Conservation (phyloP, 2,888 invertebrate genomes). For the Thalpophila matura region DNA sequence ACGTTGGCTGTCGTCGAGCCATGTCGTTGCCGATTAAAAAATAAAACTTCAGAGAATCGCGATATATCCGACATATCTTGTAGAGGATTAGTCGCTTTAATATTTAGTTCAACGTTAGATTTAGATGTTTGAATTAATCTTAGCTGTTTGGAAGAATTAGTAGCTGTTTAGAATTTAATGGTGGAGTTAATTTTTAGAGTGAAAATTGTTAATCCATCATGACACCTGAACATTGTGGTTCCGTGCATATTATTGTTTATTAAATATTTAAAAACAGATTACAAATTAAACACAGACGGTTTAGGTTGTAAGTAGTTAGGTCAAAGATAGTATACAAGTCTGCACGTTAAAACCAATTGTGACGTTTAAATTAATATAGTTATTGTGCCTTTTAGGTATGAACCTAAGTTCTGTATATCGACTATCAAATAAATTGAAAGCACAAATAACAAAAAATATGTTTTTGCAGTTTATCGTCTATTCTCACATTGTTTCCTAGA, state of each 20-base stretch:
- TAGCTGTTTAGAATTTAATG: slow-evolving; percentile 41
- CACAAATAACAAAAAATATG: too few relatives aligned
- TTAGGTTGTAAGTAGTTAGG: too few relatives aligned
- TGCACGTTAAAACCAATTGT: too few relatives aligned
- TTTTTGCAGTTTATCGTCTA: too few relatives aligned
- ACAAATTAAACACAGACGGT: too few relatives aligned
- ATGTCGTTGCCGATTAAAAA: slow-evolving; percentile 64
- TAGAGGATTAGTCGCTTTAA: slow-evolving; percentile 47
- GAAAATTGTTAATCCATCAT: slow-evolving; percentile 30
- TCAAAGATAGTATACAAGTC: too few relatives aligned
- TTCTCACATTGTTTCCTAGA: slow-evolving; percentile 19
- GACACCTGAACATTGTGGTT: neutral
- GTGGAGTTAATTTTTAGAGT: neutral
- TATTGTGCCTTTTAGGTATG: too few relatives aligned
- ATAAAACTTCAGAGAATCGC: slow-evolving; percentile 64
- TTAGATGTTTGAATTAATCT: slow-evolving; percentile 55
- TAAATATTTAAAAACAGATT: too few relatives aligned
- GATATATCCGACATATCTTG: slow-evolving; percentile 48
- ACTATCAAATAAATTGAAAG: too few relatives aligned
- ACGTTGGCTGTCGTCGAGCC: slow-evolving; percentile 54
- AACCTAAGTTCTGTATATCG: too few relatives aligned
- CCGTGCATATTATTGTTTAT: neutral
- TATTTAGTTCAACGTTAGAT: slow-evolving; percentile 54
- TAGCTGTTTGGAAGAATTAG: slow-evolving; percentile 52
- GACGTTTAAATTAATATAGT: too few relatives aligned